Percentiles rank a stretch among this genome's conserved stretches.
Evolutionary conservation across 2,797 vertebrate species (phyloP).

Genomic region (Sebastes umbrosus): DNA sequence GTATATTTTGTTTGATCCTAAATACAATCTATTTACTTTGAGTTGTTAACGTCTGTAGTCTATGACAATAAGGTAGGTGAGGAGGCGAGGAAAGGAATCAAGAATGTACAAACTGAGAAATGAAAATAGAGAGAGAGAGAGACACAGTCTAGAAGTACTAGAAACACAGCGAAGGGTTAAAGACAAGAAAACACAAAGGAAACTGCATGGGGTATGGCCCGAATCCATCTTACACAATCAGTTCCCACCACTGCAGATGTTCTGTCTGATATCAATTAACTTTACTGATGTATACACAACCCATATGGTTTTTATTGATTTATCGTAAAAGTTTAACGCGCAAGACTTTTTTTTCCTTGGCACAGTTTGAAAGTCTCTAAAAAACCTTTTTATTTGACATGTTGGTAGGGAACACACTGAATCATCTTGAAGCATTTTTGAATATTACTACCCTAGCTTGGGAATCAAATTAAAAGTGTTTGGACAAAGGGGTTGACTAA

Average conservation of each 20-base stretch:
- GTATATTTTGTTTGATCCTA: too few relatives aligned
- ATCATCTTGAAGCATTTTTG: background rate
- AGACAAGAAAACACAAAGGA: background rate
- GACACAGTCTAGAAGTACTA: too few relatives aligned
- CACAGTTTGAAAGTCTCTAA: background rate
- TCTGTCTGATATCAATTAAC: conserved; percentile 8
- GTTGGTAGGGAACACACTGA: background rate
- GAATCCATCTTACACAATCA: background rate
- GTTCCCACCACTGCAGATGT: background rate
- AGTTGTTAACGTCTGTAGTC: too few relatives aligned
- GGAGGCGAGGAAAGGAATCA: too few relatives aligned
- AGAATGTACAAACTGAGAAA: too few relatives aligned
- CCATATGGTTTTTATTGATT: conserved; percentile 5
- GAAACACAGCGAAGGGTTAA: too few relatives aligned
- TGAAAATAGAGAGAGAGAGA: too few relatives aligned
- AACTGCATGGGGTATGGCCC: background rate
- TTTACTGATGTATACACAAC: background rate
- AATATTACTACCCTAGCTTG: background rate
- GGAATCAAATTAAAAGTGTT: background rate
- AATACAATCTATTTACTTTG: too few relatives aligned
- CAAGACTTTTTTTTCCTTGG: background rate
- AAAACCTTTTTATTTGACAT: background rate
- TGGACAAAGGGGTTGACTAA: background rate
- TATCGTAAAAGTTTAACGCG: background rate
- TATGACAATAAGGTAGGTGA: too few relatives aligned